Percentiles rank a stretch among this genome's conserved stretches.
These are phyloP conservation scores for Proales similis DNA, from an alignment of 1,140 invertebrate species.

Conservation along the genomic window DNA sequence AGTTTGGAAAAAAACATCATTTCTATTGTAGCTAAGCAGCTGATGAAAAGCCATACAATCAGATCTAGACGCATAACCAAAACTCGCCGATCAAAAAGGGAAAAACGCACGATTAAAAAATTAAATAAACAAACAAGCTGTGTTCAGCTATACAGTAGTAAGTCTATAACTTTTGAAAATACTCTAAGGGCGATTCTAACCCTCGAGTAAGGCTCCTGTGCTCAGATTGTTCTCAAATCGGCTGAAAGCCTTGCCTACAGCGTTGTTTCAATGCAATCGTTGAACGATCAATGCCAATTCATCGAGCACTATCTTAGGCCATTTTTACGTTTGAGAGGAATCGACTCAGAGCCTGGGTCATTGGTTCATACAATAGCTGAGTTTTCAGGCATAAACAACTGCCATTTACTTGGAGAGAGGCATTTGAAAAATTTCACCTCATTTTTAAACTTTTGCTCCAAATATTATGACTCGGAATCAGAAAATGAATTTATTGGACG, in stretches of 20 bases:
- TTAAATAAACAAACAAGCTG: no score
- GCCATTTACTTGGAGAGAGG: conserved; percentile 6
- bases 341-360: conserved; percentile 16
- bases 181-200: no score
- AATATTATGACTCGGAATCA: no score
- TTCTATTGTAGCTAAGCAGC: no score
- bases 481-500: no score
- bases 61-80: no score
- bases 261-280: conserved; percentile 13
- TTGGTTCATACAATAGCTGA: conserved; percentile 20
- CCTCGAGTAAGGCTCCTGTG: conserved; percentile 4
- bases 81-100: no score
- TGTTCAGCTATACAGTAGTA: no score
- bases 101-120: no score
- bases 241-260: conserved; percentile 2
- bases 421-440: conserved; percentile 31
- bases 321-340: not conserved
- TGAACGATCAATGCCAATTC: conserved; percentile 19
- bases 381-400: conserved; percentile 31
- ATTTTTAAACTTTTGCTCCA: conserved; percentile 14
- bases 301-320: conserved; percentile 34
- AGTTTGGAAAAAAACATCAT: no score
- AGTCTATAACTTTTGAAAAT: no score
- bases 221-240: conserved; percentile 29
- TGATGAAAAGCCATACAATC: no score